Evolutionary conservation across 1,140 invertebrate species (phyloP).

Genomic region (Caenorhabditis remanei): DNA sequence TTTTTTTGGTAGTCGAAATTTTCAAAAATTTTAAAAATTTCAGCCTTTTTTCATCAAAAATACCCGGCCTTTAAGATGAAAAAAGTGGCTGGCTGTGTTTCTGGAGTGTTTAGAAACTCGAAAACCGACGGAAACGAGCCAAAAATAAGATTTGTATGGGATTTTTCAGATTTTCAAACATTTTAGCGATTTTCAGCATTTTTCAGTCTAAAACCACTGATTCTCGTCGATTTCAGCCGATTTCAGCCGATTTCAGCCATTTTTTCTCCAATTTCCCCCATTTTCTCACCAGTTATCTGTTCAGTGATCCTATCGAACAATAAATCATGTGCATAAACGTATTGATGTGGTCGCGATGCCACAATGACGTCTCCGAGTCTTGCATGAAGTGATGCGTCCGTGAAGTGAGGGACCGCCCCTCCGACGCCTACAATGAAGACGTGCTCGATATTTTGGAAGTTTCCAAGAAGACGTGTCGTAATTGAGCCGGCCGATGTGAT

Average conservation of each 20-base stretch:
- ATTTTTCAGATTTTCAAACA: no score
- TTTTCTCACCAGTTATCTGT: conserved; percentile 69
- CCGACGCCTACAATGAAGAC: conserved; percentile 96
- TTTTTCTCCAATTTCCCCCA: not conserved
- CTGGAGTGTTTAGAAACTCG: no score
- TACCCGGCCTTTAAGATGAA: no score
- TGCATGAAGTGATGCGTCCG: conserved; percentile 84
- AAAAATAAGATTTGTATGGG: no score
- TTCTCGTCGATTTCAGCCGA: no score
- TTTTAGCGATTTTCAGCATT: no score
- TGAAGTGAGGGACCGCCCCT: conserved; percentile 96
- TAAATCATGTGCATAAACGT: conserved; percentile 74
- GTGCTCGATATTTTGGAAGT: conserved; percentile 91
- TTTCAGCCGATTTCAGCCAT: conserved; percentile 69
- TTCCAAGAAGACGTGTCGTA: conserved; percentile 85
- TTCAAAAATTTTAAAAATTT: no score
- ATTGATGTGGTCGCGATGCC: conserved; percentile 64
- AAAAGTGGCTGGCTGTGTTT: no score
- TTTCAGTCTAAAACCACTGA: no score
- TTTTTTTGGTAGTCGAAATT: no score
- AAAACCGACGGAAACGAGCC: no score
- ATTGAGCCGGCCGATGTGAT: conserved; percentile 94
- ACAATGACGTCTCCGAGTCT: conserved; percentile 87
- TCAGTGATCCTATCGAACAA: conserved; percentile 74
- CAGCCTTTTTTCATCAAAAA: no score